Evolutionary conservation across 2,888 invertebrate genomes (phyloP), one percentile per base, ranked within the genome.

Genomic region (Oscheius onirici): DNA sequence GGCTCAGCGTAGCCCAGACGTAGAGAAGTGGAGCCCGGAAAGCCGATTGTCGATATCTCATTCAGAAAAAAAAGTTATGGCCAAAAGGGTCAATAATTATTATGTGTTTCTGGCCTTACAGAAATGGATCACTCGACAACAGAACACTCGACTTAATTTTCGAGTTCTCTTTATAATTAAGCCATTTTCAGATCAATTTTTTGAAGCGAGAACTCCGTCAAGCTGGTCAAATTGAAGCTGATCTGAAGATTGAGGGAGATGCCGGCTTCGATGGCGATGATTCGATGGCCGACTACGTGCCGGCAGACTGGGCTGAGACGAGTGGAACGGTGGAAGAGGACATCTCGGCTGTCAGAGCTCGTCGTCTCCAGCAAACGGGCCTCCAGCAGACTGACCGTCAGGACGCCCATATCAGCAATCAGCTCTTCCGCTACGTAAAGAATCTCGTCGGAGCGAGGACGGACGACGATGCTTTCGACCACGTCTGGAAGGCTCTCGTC

Each of bases 391-490:
- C 52, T 51, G n/a, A 44, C 17, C 15, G 34, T 2, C 49, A 20
- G 15, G 26, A 28, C 17, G 2, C 46, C 20, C 46, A 65, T 40
- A 2, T 49, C 26, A 22, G 26, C 10, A 28, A 49, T 49, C 72
- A 74, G 1, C 52, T 79, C 15, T 79, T 74, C 76, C 54, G 76
- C 40, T 75, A 76, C 11, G 76, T 74, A 3, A 73, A 71, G 24
- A 71, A 58, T 20, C 66, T 75, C n/a, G 71, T 77, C 44, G 77
- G 77, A 2, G 61, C 75, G 0, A 11, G 73, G 11, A 71, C 52
- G 15, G 79, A 81, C 60, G 60, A 52, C 6, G 81, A 81, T 10
- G 77, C 78, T 0, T 78, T 78, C 58, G 80, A 80, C 52, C 46
- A 70, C 26, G 54, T 81, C 5, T 81, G 76, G 75, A 76, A 73